A percentile compares a stretch with the other conserved stretches of the same genome.
Conservation (phyloP, 2,888 invertebrate genomes). For the Andrena haemorrhoa region DNA sequence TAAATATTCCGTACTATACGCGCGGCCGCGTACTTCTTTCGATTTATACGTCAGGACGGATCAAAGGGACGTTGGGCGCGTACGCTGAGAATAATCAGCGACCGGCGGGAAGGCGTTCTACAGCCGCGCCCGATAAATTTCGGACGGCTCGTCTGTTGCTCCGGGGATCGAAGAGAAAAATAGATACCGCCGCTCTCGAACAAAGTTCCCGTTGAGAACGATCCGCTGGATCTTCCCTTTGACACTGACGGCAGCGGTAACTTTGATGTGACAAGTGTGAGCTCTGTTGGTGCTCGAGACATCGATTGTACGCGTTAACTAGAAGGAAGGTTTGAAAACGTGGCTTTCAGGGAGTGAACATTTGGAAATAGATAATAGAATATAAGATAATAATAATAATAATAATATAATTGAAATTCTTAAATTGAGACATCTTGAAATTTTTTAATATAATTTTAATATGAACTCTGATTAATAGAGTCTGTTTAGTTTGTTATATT, state of each 20-base stretch:
- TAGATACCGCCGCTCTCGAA: neutral
- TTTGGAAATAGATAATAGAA: no score
- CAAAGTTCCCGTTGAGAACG: slow-evolving; percentile 8
- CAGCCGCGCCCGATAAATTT: slow-evolving; percentile 63
- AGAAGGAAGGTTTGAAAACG: neutral
- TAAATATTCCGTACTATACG: slow-evolving; percentile 30
- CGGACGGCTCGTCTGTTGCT: slow-evolving; percentile 3
- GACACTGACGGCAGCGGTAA: neutral
- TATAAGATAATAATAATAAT: no score
- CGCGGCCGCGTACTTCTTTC: slow-evolving; percentile 24
- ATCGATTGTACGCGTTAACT: neutral
- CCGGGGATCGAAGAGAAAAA: slow-evolving; percentile 45
- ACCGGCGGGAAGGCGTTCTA: slow-evolving; percentile 42
- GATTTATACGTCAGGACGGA: slow-evolving; percentile 60
- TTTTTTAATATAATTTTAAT: no score
- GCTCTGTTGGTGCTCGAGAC: neutral
- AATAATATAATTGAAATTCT: no score
- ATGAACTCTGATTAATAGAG: no score
- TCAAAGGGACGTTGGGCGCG: slow-evolving; percentile 58
- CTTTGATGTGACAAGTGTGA: neutral
- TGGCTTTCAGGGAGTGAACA: neutral
- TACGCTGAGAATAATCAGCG: slow-evolving; percentile 68
- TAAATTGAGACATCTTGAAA: no score
- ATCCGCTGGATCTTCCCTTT: slow-evolving; percentile 3
- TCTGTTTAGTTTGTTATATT: no score